These are phyloP conservation scores for Spodoptera litura DNA, from an alignment of 1,140 invertebrate species.

Conservation along the genomic window DNA sequence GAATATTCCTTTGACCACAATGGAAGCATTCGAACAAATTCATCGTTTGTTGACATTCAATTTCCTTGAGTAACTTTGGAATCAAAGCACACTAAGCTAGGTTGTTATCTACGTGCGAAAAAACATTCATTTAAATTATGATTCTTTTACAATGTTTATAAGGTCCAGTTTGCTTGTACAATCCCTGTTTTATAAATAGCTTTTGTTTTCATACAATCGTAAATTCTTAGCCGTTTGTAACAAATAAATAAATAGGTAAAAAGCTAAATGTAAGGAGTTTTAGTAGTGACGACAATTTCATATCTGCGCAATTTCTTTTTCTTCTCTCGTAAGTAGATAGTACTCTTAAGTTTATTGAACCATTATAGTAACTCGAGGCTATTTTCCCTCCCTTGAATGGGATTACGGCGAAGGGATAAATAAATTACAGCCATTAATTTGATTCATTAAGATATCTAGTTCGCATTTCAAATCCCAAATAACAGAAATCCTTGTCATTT, in stretches of 20 bases:
- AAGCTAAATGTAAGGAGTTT: not conserved
- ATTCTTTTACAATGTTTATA: slow-evolving; percentile 4
- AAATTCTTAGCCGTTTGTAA: not conserved
- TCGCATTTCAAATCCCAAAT: not conserved
- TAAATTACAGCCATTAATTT: not conserved
- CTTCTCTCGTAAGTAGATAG: not conserved
- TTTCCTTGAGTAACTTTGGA: slow-evolving; percentile 50
- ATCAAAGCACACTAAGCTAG: slow-evolving; percentile 34
- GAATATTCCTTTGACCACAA: slow-evolving; percentile 26
- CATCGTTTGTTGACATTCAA: slow-evolving; percentile 50
- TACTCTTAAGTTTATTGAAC: slow-evolving; percentile 1
- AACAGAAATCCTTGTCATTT: not conserved
- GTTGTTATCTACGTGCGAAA: not conserved
- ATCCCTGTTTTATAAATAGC: not conserved
- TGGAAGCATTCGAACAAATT: slow-evolving; percentile 38
- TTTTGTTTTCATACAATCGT: not conserved
- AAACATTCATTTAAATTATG: slow-evolving; percentile 1
- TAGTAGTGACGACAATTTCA: not conserved
- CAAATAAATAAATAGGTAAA: not conserved
- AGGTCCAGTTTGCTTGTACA: not conserved
- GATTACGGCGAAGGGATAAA: not conserved
- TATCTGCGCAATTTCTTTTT: not conserved
- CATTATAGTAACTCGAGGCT: not conserved
- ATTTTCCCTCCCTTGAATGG: not conserved
- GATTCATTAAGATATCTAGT: not conserved